These are phyloP conservation scores for Lampropteryx suffumata DNA, from an alignment of 2,888 invertebrate genomes.

Conservation along the genomic window DNA sequence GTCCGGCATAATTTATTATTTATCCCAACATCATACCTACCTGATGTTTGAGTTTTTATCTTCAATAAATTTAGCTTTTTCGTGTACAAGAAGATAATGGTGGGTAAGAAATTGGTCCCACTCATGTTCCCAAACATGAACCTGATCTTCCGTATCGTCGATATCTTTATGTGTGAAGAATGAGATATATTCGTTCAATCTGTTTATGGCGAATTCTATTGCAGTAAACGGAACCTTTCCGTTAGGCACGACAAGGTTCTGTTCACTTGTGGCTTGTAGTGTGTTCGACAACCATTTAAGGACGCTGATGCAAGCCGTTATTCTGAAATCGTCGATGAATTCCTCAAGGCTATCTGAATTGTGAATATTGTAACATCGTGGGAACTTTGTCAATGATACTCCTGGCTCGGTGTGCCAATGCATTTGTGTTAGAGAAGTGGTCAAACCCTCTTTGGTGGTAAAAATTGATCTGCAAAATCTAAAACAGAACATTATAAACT, in stretches of 20 bases:
- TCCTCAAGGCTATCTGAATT: slow-evolving; percentile 91
- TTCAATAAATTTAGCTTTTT: slow-evolving; percentile 79
- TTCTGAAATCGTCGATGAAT: slow-evolving; percentile 94
- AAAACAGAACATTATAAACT: no score
- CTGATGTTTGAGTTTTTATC: slow-evolving; percentile 63
- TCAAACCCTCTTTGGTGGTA: slow-evolving; percentile 95
- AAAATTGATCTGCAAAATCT: slow-evolving; percentile 94
- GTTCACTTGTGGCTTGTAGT: slow-evolving; percentile 80
- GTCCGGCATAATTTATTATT: no score
- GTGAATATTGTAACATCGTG: slow-evolving; percentile 93
- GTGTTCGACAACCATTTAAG: slow-evolving; percentile 89
- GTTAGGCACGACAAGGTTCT: slow-evolving; percentile 76
- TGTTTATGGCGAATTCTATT: slow-evolving; percentile 91
- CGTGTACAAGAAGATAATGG: slow-evolving; percentile 86
- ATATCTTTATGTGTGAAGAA: slow-evolving; percentile 89
- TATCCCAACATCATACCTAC: slow-evolving; percentile 41
- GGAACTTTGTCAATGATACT: slow-evolving; percentile 91
- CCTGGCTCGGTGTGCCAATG: slow-evolving; percentile 94
- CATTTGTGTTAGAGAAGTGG: slow-evolving; percentile 89
- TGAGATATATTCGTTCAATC: slow-evolving; percentile 90
- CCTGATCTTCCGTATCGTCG: slow-evolving; percentile 87
- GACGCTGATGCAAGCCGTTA: slow-evolving; percentile 93
- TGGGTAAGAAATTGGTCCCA: slow-evolving; percentile 94
- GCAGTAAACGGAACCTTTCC: slow-evolving; percentile 89
- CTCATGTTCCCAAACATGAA: slow-evolving; percentile 90